Conservation (phyloP, 2,797 vertebrate species). For the Oceanodroma leucorhoa region DNA sequence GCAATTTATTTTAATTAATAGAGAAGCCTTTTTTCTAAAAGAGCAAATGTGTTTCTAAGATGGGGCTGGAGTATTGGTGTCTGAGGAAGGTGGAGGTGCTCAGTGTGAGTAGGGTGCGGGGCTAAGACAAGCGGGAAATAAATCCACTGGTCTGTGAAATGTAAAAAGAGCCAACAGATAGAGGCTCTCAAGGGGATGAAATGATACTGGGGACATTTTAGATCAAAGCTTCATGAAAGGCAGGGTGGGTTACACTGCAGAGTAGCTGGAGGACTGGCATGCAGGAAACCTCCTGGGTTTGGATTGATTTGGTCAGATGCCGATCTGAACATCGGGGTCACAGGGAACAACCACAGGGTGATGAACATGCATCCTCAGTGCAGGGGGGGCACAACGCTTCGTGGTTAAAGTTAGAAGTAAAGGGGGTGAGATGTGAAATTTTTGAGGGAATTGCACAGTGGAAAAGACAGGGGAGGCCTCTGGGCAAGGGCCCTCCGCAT, state of each 20-base stretch:
- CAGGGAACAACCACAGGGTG: background rate
- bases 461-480: background rate
- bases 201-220: background rate
- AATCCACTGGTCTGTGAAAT: background rate
- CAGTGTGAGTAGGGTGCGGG: background rate
- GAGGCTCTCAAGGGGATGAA: background rate
- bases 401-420: rapidly evolving
- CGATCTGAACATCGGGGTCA: background rate
- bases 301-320: background rate
- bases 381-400: background rate
- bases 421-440: background rate
- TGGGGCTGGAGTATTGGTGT: background rate
- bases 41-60: background rate
- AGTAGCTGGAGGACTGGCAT: background rate
- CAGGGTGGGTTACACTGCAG: background rate
- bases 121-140: background rate
- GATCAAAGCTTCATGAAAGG: background rate
- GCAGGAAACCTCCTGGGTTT: background rate
- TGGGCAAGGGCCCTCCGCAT: background rate
- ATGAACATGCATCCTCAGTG: rapidly evolving
- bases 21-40: background rate
- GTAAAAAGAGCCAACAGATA: background rate
- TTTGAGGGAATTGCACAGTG: background rate
- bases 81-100: background rate
- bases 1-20: background rate